Evolutionary conservation across 2,888 invertebrate genomes (phyloP).

Genomic region (Cinara cedri): DNA sequence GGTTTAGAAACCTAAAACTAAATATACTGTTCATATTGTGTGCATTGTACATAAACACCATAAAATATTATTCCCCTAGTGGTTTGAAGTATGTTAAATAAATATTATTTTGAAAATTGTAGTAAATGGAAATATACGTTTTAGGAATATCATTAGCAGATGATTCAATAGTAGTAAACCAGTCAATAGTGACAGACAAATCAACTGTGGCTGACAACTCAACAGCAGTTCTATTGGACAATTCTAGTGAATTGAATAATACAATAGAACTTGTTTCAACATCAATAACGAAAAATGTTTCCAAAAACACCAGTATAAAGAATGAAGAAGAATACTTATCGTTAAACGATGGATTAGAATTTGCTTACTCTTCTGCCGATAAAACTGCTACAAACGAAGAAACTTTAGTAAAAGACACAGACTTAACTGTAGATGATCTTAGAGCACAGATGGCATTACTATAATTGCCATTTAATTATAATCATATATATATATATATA

Average conservation of each 20-base stretch:
- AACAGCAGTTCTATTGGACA: not conserved
- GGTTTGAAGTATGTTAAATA: no score
- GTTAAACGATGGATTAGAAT: conserved; percentile 72
- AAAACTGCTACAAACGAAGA: conserved; percentile 65
- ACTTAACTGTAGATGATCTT: conserved; percentile 82
- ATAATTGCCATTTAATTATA: conserved; percentile 64
- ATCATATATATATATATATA: not conserved
- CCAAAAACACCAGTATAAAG: conserved; percentile 64
- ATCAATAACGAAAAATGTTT: conserved; percentile 60
- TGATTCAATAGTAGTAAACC: conserved; percentile 63
- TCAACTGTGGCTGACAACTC: conserved; percentile 61
- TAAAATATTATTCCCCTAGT: no score
- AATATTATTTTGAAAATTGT: no score
- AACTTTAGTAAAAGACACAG: conserved; percentile 63
- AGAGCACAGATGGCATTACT: conserved; percentile 92
- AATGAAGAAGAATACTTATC: conserved; percentile 62
- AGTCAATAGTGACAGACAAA: conserved; percentile 71
- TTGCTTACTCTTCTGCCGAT: conserved; percentile 69
- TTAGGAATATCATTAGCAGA: conserved; percentile 75
- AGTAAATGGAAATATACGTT: conserved; percentile 49
- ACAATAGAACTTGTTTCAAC: not conserved
- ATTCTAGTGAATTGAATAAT: no score
- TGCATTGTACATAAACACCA: no score
- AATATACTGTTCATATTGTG: no score
- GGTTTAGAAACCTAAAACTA: no score